A percentile compares a stretch with the other conserved stretches of the same genome.
Evolutionary conservation across 2,888 invertebrate genomes (phyloP).

Genomic region (Pandemis corylana): DNA sequence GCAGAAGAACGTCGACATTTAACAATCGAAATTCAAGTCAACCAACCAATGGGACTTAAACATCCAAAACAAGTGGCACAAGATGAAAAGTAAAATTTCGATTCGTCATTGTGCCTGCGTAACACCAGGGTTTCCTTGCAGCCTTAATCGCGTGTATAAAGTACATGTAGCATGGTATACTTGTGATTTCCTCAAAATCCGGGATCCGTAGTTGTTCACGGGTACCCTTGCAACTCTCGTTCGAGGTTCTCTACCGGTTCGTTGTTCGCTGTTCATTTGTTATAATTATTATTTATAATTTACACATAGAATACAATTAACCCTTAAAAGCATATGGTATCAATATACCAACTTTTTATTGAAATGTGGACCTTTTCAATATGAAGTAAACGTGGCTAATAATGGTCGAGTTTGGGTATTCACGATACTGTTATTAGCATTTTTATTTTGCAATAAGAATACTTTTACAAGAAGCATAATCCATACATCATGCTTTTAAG

Average conservation of each 20-base stretch:
- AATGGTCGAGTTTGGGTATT: too few species aligned
- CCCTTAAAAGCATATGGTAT: too few species aligned
- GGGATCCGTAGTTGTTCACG: constrained; percentile 58
- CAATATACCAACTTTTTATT: too few species aligned
- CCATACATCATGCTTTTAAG: too few species aligned
- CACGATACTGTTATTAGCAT: too few species aligned
- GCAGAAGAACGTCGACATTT: neutral
- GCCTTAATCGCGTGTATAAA: constrained; percentile 27
- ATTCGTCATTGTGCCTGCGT: constrained; percentile 2
- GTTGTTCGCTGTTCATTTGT: constrained; percentile 74
- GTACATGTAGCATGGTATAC: constrained; percentile 48
- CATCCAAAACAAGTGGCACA: neutral
- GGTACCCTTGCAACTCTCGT: constrained; percentile 75
- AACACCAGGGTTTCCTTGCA: constrained; percentile 25
- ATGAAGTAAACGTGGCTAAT: too few species aligned
- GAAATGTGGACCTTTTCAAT: too few species aligned
- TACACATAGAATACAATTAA: constrained; percentile 6
- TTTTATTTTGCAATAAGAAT: too few species aligned
- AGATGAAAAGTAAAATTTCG: neutral
- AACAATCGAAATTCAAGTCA: neutral
- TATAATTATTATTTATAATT: constrained; percentile 19
- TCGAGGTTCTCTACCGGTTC: constrained; percentile 83
- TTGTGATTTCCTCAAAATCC: constrained; percentile 46
- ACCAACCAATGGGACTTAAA: neutral
- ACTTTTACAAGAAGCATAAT: too few species aligned